A percentile compares a stretch with the other conserved stretches of the same genome.
phyloP scores from a whole-genome alignment of 2,797 vertebrate species.

The Halcyon leucocephala region DNA sequence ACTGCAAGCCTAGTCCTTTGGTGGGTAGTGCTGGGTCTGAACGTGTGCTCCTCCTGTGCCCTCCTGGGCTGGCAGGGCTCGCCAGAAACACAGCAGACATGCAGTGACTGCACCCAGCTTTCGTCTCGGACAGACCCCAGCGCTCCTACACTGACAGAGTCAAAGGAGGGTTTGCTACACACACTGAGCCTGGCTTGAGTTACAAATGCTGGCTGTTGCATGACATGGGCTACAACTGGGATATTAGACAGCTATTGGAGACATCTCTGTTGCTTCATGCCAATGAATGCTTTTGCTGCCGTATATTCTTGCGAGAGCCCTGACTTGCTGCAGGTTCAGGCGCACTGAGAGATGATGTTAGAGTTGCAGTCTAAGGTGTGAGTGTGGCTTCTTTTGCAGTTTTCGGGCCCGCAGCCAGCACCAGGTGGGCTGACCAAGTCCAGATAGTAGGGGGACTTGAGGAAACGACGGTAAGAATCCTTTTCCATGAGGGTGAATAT shows the following conservation, averaged over 20 bases:
- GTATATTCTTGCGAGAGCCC: neutral
- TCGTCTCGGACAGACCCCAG: neutral
- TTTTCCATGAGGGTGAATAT: constrained; percentile 94
- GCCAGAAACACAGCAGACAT: accelerated
- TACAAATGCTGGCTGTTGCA: constrained; percentile 59
- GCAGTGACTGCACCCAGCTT: neutral
- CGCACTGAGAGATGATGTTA: constrained; percentile 69
- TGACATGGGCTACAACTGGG: constrained; percentile 35
- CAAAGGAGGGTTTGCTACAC: constrained; percentile 38
- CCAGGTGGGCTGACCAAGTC: constrained; percentile 68
- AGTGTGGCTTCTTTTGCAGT: constrained; percentile 74
- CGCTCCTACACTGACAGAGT: neutral
- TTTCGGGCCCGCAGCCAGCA: constrained; percentile 52
- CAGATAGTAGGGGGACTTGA: constrained; percentile 86
- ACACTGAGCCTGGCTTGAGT: constrained; percentile 46
- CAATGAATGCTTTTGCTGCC: constrained; percentile 64
- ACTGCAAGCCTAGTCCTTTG: accelerated
- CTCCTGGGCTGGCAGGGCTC: neutral
- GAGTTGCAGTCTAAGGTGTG: constrained; percentile 71
- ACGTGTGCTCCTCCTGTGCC: neutral
- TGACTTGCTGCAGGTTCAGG: constrained; percentile 49
- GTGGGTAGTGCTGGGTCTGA: neutral
- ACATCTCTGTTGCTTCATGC: constrained; percentile 69
- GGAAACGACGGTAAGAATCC: constrained; percentile 94
- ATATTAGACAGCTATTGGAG: constrained; percentile 53